Conservation (phyloP, 2,113 vertebrate genomes). For the Gadus chalcogrammus region DNA sequence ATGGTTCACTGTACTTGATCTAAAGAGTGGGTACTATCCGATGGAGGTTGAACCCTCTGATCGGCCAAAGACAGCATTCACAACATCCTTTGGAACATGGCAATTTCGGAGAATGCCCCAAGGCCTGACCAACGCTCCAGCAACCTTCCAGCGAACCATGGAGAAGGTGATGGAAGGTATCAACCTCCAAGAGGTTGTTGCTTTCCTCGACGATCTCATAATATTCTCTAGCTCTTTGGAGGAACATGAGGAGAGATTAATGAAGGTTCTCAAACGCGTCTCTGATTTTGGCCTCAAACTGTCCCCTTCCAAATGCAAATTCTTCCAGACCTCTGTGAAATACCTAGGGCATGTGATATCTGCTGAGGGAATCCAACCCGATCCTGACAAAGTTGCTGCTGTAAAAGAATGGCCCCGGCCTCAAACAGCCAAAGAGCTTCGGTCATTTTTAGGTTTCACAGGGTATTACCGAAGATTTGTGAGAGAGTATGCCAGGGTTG, state of each 20-base stretch:
- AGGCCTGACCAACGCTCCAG: slow-evolving; percentile 18
- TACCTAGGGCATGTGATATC: slow-evolving; percentile 39
- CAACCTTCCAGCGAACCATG: slow-evolving; percentile 41
- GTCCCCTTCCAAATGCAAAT: slow-evolving; percentile 32
- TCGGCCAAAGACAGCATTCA: no score
- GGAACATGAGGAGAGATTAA: slow-evolving; percentile 32
- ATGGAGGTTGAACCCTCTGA: no score
- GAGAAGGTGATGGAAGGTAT: slow-evolving; percentile 32
- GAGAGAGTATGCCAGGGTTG: slow-evolving; percentile 8
- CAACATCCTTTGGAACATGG: slow-evolving; percentile 29
- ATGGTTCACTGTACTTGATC: no score
- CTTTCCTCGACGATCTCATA: slow-evolving; percentile 31
- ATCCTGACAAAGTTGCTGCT: slow-evolving; percentile 26
- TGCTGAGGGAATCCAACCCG: slow-evolving; percentile 15
- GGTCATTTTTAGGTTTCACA: slow-evolving; percentile 28
- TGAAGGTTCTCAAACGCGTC: slow-evolving; percentile 27
- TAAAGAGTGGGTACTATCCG: no score
- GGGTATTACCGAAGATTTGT: slow-evolving; percentile 28
- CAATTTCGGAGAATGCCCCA: slow-evolving; percentile 24
- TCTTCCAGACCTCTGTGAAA: slow-evolving; percentile 30
- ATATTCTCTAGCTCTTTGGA: slow-evolving; percentile 29
- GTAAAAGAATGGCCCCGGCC: slow-evolving; percentile 18
- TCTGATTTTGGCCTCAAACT: slow-evolving; percentile 26
- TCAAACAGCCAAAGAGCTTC: slow-evolving; percentile 17
- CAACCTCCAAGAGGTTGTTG: slow-evolving; percentile 28